Conservation (phyloP, 2,888 invertebrate genomes). For the Ashinkailepas kermadecensis region DNA sequence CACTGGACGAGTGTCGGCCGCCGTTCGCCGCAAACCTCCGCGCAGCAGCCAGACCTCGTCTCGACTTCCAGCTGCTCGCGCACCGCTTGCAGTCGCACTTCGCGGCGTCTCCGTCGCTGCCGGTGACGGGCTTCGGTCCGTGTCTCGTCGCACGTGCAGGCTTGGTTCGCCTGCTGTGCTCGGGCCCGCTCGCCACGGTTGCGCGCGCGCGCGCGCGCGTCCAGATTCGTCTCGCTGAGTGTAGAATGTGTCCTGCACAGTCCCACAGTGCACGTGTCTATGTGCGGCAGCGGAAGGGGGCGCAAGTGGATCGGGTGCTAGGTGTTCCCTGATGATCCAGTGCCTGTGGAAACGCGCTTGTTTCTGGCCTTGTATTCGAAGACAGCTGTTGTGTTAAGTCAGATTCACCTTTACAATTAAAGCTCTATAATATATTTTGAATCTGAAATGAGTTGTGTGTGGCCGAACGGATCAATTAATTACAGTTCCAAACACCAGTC, state of each 20-base stretch:
- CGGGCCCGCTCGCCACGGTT: background rate
- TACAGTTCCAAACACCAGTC: too few species aligned
- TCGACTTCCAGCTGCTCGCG: too few species aligned
- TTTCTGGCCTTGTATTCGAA: conserved; percentile 5
- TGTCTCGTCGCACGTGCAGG: background rate
- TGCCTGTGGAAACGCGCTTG: background rate
- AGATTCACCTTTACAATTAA: background rate
- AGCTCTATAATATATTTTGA: conserved; percentile 9
- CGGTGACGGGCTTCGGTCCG: background rate
- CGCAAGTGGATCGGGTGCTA: background rate
- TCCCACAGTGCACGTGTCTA: too few species aligned
- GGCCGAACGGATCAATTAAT: too few species aligned
- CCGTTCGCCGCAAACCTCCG: too few species aligned
- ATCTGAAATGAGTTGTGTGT: background rate
- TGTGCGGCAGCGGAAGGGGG: too few species aligned
- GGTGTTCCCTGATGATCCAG: background rate
- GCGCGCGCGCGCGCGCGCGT: background rate
- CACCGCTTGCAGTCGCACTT: too few species aligned
- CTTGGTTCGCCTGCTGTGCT: background rate
- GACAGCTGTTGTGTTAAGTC: conserved; percentile 1
- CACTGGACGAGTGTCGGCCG: too few species aligned
- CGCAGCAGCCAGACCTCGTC: too few species aligned
- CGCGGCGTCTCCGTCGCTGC: too few species aligned
- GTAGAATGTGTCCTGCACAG: too few species aligned
- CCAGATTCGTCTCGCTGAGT: background rate